These are phyloP conservation scores for Chiloscyllium punctatum DNA, from an alignment of 2,797 vertebrate species.

Conservation along the genomic window DNA sequence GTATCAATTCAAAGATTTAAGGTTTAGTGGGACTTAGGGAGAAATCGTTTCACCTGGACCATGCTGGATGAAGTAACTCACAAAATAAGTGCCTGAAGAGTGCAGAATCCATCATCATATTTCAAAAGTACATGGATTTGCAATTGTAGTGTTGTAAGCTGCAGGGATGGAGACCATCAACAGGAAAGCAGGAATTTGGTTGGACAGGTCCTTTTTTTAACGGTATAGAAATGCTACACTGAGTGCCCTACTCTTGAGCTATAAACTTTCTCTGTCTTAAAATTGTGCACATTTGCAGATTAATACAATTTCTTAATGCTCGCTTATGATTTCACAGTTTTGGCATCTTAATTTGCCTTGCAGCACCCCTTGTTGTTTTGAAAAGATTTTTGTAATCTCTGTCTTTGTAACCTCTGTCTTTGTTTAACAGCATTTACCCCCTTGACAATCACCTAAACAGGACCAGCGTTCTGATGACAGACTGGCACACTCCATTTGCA, in stretches of 20 bases:
- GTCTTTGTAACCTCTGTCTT: neutral
- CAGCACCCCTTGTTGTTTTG: neutral
- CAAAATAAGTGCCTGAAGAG: too few relatives aligned
- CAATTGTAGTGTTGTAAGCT: too few relatives aligned
- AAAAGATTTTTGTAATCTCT: neutral
- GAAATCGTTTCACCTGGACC: too few relatives aligned
- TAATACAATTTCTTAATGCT: neutral
- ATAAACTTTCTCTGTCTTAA: neutral
- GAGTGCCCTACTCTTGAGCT: too few relatives aligned
- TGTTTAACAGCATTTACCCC: neutral
- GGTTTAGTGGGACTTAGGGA: too few relatives aligned
- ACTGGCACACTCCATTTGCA: neutral
- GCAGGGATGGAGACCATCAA: too few relatives aligned
- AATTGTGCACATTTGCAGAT: neutral
- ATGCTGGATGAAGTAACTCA: too few relatives aligned
- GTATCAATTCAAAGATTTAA: too few relatives aligned
- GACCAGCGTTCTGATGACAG: neutral
- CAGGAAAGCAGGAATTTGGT: too few relatives aligned
- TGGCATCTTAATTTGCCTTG: neutral
- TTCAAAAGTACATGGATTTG: too few relatives aligned
- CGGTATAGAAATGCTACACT: neutral
- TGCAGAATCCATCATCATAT: too few relatives aligned
- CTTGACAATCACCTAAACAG: neutral
- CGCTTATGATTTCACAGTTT: neutral
- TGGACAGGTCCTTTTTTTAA: too few relatives aligned